Evolutionary conservation across 2,888 invertebrate species (phyloP), one percentile per base, ranked within the genome.

Genomic region (Megalurothrips usitatus): DNA sequence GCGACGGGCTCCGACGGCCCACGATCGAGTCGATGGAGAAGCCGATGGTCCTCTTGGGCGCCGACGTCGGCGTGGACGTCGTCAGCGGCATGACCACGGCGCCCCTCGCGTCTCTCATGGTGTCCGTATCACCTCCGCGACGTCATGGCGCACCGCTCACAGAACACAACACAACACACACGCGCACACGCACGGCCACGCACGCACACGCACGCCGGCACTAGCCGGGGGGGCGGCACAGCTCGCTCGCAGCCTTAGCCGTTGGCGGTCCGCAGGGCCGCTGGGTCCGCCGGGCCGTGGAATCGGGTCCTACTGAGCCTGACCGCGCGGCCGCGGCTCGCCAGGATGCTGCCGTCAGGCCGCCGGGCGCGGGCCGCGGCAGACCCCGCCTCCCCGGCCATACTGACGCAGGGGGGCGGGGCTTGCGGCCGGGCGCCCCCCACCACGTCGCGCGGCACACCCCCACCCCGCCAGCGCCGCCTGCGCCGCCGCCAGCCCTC

Each of bases 21-120:
- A 95, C 94, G 83, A 95, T 95, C 85, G 95, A 95, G 85, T 94
- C 95, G 88, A 95, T 95, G 84, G 93, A 93, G 88, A 95, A 95
- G 1, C 95, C 95, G 83, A 94, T 87, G 26, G 90, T 86, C 82
- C 89, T 89, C 84, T 90, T 91, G 14, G 89, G 88, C 68, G 68
- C 68, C 68, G 58, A 58, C 58, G 68, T 75, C 23, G 68, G 26
- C 68, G 68, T 75, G 26, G 68, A 26, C 68, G 68, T 23, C 68
- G 58, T 58, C 58, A 43, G 34, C 34, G 58, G 17, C 58, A 75
- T 75, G 68, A 26, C 68, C 1, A 75, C 26, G 68, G 68, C 68
- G 68, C 23, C 68, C 23, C 68, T 23, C 23, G 23, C 23, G 23
- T 75, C 68, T 26, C 68, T 75, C 68, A 75, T 75, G 26, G 26